Evolutionary conservation across 2,113 vertebrate genomes (phyloP).

Genomic region (Okapia johnstoni): DNA sequence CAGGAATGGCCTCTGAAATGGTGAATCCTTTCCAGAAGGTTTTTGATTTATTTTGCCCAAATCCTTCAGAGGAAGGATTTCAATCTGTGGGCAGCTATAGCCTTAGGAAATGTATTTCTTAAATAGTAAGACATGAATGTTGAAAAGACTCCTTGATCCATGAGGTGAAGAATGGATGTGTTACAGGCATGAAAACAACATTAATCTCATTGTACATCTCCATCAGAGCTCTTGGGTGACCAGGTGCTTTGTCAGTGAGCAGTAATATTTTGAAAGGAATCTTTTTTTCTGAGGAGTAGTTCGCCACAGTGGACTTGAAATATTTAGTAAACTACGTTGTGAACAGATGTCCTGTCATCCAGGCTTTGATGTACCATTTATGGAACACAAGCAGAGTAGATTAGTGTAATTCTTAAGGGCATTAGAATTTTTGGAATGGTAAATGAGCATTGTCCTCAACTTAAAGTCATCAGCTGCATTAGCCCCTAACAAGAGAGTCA

Average conservation of each 20-base stretch:
- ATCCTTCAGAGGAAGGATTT: background rate
- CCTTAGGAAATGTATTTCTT: background rate
- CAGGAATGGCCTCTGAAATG: background rate
- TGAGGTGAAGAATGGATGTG: background rate
- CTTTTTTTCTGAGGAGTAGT: background rate
- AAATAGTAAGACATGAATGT: background rate
- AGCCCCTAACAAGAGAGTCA: background rate
- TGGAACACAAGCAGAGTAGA: background rate
- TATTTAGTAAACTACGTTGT: background rate
- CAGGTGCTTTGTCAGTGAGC: background rate
- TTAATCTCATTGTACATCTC: background rate
- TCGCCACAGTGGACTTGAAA: background rate
- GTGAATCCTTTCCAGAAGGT: background rate
- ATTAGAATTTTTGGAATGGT: background rate
- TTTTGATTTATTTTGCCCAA: background rate
- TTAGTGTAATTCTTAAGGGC: background rate
- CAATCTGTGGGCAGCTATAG: background rate
- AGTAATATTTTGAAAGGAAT: background rate
- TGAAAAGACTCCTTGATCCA: background rate
- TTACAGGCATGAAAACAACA: background rate
- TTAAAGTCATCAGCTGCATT: background rate
- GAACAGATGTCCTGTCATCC: background rate
- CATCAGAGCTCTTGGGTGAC: background rate
- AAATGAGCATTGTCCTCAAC: background rate
- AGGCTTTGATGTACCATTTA: background rate